Evolutionary conservation across 2,113 vertebrate genomes (phyloP).

Genomic region (Epinephelus moara): DNA sequence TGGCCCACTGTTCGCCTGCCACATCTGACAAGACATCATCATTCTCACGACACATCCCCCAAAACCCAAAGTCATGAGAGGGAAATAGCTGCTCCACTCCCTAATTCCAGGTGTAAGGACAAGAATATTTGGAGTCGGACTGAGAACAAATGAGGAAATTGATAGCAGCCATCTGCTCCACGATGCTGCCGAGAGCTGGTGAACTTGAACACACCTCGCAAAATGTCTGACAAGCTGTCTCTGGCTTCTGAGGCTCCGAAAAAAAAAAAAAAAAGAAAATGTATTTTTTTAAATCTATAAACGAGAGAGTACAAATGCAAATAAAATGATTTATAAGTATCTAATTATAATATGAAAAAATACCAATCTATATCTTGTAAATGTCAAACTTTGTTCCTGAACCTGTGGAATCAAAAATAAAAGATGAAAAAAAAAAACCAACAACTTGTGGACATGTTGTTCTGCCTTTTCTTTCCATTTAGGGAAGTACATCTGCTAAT

Average conservation of each 20-base stretch:
- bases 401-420: constrained; percentile 40
- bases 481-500: constrained; percentile 57
- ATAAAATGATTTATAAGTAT: constrained; percentile 15
- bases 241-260: constrained; percentile 45
- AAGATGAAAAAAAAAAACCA: constrained; percentile 16
- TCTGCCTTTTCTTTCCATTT: constrained; percentile 45
- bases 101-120: constrained; percentile 98
- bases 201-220: constrained; percentile 90
- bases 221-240: constrained; percentile 88
- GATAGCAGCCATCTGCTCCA: constrained; percentile 98
- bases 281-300: neutral
- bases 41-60: constrained; percentile 80
- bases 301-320: constrained; percentile 12
- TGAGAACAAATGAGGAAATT: constrained; percentile 89
- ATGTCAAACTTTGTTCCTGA: constrained; percentile 38
- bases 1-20: constrained; percentile 79
- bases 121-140: constrained; percentile 82
- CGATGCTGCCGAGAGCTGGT: constrained; percentile 90
- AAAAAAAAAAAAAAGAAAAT: constrained; percentile 1
- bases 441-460: constrained; percentile 20
- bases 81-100: constrained; percentile 78
- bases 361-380: neutral
- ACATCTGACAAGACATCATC: constrained; percentile 83
- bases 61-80: constrained; percentile 82
- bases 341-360: constrained; percentile 1